phyloP scores from a whole-genome alignment of 2,888 invertebrate species.

The Melanchra persicariae region DNA sequence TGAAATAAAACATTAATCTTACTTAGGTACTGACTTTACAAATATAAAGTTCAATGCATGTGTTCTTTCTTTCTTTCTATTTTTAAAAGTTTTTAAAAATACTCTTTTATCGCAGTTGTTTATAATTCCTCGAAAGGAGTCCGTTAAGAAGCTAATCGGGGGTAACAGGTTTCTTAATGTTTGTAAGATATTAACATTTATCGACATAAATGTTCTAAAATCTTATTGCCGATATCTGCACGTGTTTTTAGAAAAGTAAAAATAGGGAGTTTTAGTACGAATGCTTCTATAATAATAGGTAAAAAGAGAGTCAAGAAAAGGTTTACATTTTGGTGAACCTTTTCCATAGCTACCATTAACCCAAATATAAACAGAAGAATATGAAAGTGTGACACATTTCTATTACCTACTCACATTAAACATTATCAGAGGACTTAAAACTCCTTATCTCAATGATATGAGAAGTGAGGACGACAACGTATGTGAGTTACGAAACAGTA shows the following conservation, averaged over 20 bases:
- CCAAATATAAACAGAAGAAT: too few relatives aligned
- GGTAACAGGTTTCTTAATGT: slow-evolving; percentile 32
- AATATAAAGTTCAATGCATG: too few relatives aligned
- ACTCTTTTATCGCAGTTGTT: neutral
- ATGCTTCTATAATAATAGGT: too few relatives aligned
- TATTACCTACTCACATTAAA: slow-evolving; percentile 9
- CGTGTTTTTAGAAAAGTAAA: slow-evolving; percentile 1
- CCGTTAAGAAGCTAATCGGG: neutral
- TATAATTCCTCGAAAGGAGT: slow-evolving; percentile 10
- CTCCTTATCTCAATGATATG: slow-evolving; percentile 19
- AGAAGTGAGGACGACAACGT: slow-evolving; percentile 12
- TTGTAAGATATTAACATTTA: slow-evolving; percentile 14
- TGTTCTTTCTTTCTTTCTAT: neutral
- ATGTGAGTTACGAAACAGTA: slow-evolving; percentile 56
- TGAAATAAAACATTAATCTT: too few relatives aligned
- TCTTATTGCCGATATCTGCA: neutral
- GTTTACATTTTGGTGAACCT: neutral
- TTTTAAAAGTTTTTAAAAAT: slow-evolving; percentile 1
- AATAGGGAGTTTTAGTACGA: neutral
- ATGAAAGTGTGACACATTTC: slow-evolving; percentile 9
- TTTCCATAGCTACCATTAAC: too few relatives aligned
- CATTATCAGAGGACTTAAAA: slow-evolving; percentile 11
- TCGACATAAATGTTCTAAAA: slow-evolving; percentile 3
- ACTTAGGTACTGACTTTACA: too few relatives aligned
- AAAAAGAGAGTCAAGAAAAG: neutral